phyloP scores from a whole-genome alignment of 2,888 invertebrate species.

The Agonum fuliginosum region DNA sequence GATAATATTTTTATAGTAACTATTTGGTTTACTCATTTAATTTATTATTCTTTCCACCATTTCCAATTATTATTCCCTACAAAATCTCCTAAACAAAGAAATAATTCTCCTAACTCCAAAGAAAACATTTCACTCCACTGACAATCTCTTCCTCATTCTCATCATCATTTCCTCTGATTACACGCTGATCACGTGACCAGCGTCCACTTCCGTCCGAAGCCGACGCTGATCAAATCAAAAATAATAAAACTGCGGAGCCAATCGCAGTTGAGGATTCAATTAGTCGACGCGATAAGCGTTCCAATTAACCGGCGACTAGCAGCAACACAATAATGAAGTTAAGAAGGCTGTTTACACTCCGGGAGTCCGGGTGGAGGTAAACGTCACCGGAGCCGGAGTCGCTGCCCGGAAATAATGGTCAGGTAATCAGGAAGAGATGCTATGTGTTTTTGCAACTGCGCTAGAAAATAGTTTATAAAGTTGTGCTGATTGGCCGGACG shows the following conservation, averaged over 20 bases:
- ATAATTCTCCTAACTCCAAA: too few relatives aligned
- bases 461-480: too few relatives aligned
- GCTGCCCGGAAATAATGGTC: slow-evolving; percentile 55
- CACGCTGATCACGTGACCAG: slow-evolving; percentile 37
- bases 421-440: slow-evolving; percentile 48
- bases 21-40: too few relatives aligned
- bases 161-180: slow-evolving; percentile 1
- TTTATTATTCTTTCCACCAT: too few relatives aligned
- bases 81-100: not conserved
- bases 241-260: slow-evolving; percentile 41
- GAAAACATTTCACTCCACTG: not conserved
- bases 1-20: too few relatives aligned
- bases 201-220: not conserved
- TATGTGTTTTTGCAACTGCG: not conserved
- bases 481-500: too few relatives aligned
- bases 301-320: slow-evolving; percentile 51
- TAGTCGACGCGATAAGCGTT: slow-evolving; percentile 54
- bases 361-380: slow-evolving; percentile 10
- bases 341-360: slow-evolving; percentile 39
- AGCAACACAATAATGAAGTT: slow-evolving; percentile 54
- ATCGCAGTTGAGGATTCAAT: slow-evolving; percentile 51
- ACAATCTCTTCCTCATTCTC: not conserved
- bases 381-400: slow-evolving; percentile 39
- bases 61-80: too few relatives aligned
- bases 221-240: slow-evolving; percentile 43